phyloP scores from a whole-genome alignment of 2,888 invertebrate species.

The Lycia hirtaria region DNA sequence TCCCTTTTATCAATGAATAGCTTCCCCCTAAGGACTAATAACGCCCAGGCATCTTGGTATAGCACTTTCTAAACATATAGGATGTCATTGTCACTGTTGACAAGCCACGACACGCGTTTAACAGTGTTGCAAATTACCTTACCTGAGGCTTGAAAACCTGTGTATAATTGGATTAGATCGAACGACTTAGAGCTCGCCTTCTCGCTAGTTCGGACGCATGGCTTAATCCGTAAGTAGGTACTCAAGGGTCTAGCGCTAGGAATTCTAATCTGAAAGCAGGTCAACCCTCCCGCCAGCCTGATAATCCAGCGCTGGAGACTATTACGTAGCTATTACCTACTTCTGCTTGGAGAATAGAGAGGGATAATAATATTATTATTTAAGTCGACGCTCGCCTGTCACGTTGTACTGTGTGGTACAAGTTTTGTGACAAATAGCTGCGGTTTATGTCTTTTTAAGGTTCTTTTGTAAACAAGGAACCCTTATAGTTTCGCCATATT shows the following conservation, averaged over 20 bases:
- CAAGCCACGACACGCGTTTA: too few species aligned
- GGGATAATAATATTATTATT: conserved; percentile 75
- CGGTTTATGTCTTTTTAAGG: too few species aligned
- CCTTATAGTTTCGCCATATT: too few species aligned
- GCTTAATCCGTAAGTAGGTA: neutral
- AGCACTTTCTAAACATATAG: too few species aligned
- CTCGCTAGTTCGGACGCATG: too few species aligned
- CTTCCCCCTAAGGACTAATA: too few species aligned
- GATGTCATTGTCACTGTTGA: too few species aligned
- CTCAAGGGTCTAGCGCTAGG: neutral
- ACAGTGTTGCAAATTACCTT: too few species aligned
- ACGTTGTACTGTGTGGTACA: conserved; percentile 52
- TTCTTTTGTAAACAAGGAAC: too few species aligned
- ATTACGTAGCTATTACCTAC: conserved; percentile 30
- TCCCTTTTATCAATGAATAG: too few species aligned
- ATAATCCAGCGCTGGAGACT: conserved; percentile 41
- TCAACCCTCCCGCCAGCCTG: conserved; percentile 15
- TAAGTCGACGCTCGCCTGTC: conserved; percentile 68
- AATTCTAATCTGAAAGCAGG: conserved; percentile 10
- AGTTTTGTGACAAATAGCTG: conserved; percentile 33
- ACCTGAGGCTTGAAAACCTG: too few species aligned
- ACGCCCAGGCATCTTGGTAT: too few species aligned
- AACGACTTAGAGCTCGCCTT: neutral
- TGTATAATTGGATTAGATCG: neutral
- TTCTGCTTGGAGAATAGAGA: conserved; percentile 50